Base-by-base conservation (phyloP, 2,113 vertebrate genomes). In the Larimichthys crocea region DNA sequence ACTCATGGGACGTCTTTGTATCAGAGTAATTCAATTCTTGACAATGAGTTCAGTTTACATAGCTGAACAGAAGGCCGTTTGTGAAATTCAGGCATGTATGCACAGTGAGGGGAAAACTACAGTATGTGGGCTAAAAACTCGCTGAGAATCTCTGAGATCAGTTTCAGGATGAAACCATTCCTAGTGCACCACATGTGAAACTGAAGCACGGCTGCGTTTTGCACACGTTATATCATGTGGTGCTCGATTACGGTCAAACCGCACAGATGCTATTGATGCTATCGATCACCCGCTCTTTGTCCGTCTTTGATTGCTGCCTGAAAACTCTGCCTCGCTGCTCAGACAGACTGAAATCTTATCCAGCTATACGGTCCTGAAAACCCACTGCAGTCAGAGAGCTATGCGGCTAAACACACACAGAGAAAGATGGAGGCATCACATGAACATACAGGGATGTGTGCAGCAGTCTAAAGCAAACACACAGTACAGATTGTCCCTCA, bases 391-490 rank as follows among this genome's bases (percentile, higher is more conserved):
- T 29, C 64, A 56, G 29, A 19, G 11, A 71, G 52, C 29, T 19
- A 3, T 52, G 22, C 10, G 0, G 50, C 4, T 4, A 17, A 53
- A 24, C n/a, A 35, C 7, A 40, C 55, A 44, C 31, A 8, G 35
- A 40, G 35, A 40, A 31, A 62, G 22, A 60, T 12, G 50, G 57
- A 40, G 22, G 48, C 48, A 20, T 19, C 64, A 17, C 16, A 48
- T 76, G 46, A 31, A 55, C 20, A 31, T 56, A n/a, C n/a, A 31
- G 63, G 61, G 71, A 55, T 3, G 31, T 61, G 57, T 50, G 80
- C 59, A 59, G 73, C 56, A 68, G 17, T 26, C 7, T 69, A 24
- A 69, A 40, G 46, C 69, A 26, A 59, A 66, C 42, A 64, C 35
- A 40, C 59, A 20, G 49, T 3, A 10, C 53, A 24, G 22, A 4